Percentiles rank a stretch among this genome's conserved stretches.
These are phyloP conservation scores for Riparia riparia DNA, from an alignment of 2,113 vertebrate genomes.

Conservation along the genomic window DNA sequence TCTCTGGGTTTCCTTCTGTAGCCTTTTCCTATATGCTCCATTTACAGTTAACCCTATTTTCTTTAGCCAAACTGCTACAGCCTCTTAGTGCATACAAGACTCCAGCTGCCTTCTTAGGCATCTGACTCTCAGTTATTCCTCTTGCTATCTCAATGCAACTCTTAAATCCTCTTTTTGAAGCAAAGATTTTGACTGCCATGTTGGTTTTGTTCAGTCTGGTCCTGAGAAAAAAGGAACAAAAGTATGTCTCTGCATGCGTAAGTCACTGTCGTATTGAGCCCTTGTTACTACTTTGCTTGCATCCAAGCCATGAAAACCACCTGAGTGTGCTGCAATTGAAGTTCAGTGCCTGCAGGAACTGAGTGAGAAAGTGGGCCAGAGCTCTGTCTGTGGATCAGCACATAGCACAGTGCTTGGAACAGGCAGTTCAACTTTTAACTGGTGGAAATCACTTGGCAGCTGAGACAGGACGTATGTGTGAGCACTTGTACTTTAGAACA, in stretches of 20 bases:
- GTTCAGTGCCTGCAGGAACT: not conserved
- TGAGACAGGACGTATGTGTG: rapidly evolving
- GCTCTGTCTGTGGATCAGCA: not conserved
- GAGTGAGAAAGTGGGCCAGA: not conserved
- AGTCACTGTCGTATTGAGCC: not conserved
- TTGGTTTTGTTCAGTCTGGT: not conserved
- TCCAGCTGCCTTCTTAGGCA: not conserved
- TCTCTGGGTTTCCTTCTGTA: not conserved
- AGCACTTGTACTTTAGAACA: not conserved
- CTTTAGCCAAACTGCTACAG: not conserved
- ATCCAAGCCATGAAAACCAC: not conserved
- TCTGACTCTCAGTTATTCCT: not conserved
- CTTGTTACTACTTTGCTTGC: not conserved
- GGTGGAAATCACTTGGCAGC: not conserved
- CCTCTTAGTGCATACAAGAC: rapidly evolving
- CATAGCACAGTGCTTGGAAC: not conserved
- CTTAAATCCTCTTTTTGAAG: not conserved
- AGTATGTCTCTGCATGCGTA: not conserved
- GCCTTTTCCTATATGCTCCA: not conserved
- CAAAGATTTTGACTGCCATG: not conserved
- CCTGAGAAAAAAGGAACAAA: not conserved
- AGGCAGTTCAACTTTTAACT: not conserved
- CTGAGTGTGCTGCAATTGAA: not conserved
- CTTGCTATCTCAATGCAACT: not conserved
- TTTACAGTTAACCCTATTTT: not conserved